These are phyloP conservation scores for Ornithoptera alexandrae DNA, from an alignment of 2,888 invertebrate genomes.

Conservation along the genomic window DNA sequence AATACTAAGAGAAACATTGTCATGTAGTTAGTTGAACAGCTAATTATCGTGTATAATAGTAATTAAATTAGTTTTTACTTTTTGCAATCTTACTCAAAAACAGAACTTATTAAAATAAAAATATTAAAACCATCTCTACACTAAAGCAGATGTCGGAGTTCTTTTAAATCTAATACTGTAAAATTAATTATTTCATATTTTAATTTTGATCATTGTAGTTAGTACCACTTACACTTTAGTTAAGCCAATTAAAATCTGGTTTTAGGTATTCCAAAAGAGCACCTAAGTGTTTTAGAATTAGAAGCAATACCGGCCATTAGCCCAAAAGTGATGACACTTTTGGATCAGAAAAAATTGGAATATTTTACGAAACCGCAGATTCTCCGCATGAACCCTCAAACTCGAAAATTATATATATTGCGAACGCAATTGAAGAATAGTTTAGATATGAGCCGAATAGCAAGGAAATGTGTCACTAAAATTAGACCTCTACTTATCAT, in stretches of 20 bases:
- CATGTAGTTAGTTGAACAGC: too few species aligned
- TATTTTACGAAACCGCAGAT: constrained; percentile 69
- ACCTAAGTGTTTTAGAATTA: constrained; percentile 62
- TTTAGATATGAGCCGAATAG: constrained; percentile 57
- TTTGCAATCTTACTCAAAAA: too few species aligned
- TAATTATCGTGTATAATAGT: too few species aligned
- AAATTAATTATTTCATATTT: background rate
- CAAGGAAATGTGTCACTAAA: constrained; percentile 36
- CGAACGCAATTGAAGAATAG: constrained; percentile 61
- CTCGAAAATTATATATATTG: constrained; percentile 62
- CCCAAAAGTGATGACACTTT: constrained; percentile 52
- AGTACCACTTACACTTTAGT: background rate
- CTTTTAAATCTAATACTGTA: background rate
- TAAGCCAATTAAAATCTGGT: constrained; percentile 3
- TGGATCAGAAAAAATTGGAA: constrained; percentile 57
- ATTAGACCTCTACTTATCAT: background rate
- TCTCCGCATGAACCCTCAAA: constrained; percentile 56
- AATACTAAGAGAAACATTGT: background rate
- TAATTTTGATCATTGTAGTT: background rate
- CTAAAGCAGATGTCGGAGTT: too few species aligned
- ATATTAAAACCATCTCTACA: too few species aligned
- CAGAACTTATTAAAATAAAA: too few species aligned
- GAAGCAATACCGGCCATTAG: constrained; percentile 64
- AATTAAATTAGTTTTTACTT: too few species aligned
- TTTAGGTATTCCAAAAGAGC: constrained; percentile 56